Evolutionary conservation across 2,797 vertebrate species (phyloP), one percentile per base, ranked within the genome.

Genomic region (Hydrophis major): DNA sequence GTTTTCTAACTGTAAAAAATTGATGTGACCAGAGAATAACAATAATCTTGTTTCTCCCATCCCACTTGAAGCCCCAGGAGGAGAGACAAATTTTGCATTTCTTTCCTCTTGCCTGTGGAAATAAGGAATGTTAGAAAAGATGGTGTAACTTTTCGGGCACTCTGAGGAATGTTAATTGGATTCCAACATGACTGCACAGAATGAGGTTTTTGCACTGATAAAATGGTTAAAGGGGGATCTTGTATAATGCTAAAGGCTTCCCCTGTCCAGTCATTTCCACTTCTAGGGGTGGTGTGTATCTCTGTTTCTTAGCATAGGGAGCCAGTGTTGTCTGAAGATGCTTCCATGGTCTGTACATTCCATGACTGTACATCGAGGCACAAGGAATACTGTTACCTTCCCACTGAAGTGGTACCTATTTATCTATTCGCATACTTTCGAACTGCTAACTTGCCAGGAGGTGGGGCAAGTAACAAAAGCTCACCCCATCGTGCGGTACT

Each of bases 21-120:
- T 94, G 95, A 91, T 89, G 94, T 95, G 95, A 91, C 94, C 91
- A 28, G 0, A 89, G 96, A 93, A 94, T 87, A 94, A 91, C 93
- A 94, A 88, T 87, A 93, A 92, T 96, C 92, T 95, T 91, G 18
- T 83, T 50, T 0, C 32, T 89, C 91, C 92, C 57, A 94, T 69
- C 55, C 92, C 60, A 55, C 92, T 91, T 93, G 56, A 74, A 94
- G 90, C 91, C 95, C 91, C 93, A 16, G 74, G 16, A 91, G 88
- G 78, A 86, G 90, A 92, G 93, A 37, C 91, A 90, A 92, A 89
- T 93, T 61, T 60, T 93, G 92, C 87, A 32, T 90, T 37, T 16
- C 87, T 89, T 92, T 95, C 90, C 5, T 87, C 86, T 94, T 90
- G 74, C 92, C 88, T 2, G 87, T 93, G 20, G 56, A 93, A 91